Evolutionary conservation across 1,140 invertebrate genomes (phyloP).

Genomic region (Nautilus pompilius): DNA sequence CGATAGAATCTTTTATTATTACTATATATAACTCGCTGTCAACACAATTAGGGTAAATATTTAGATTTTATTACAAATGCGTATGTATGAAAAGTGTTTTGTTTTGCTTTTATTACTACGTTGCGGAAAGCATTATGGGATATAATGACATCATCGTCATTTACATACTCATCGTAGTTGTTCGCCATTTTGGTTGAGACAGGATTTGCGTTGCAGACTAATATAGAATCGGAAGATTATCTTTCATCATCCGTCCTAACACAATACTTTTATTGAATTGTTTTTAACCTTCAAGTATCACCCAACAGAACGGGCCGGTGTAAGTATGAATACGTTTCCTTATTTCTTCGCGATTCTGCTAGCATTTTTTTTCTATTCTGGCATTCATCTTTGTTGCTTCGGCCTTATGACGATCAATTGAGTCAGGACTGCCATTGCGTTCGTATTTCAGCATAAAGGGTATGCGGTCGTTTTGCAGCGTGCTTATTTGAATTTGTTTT

Average conservation of each 20-base stretch:
- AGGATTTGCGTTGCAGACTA: background rate
- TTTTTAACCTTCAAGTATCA: slow-evolving; percentile 4
- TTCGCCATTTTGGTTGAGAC: slow-evolving; percentile 2
- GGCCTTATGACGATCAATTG: background rate
- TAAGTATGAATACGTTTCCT: slow-evolving; percentile 7
- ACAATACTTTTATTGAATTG: background rate
- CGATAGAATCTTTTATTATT: too few relatives aligned
- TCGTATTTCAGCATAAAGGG: background rate
- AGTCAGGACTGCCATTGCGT: too few relatives aligned
- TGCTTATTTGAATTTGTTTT: background rate
- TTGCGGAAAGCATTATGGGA: background rate
- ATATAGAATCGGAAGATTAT: background rate
- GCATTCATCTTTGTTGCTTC: background rate
- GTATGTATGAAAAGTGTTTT: too few relatives aligned
- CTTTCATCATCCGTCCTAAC: slow-evolving; percentile 1
- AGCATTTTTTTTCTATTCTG: background rate
- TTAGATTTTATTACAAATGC: too few relatives aligned
- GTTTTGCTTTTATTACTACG: too few relatives aligned
- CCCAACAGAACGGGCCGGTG: slow-evolving; percentile 15
- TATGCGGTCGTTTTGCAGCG: background rate
- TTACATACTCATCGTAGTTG: background rate
- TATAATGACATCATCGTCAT: background rate
- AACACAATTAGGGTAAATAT: too few relatives aligned
- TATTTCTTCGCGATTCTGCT: background rate
- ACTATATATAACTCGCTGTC: too few relatives aligned